Evolutionary conservation across 1,140 invertebrate species (phyloP), one percentile per base, ranked within the genome.

Genomic region (Metopolophium dirhodum): DNA sequence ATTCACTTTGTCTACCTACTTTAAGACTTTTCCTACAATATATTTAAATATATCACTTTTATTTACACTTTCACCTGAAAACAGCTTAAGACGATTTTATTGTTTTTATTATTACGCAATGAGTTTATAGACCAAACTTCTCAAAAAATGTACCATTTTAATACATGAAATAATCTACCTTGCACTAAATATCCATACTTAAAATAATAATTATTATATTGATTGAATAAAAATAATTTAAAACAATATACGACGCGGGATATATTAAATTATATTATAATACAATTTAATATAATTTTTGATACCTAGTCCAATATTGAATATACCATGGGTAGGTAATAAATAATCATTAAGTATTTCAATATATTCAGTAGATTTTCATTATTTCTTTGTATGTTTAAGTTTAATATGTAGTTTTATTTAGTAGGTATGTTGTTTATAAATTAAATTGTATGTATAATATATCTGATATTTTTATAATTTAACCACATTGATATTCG

Each of bases 1-100:
- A 35, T 37, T 51, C 35, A 57, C 20, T 89, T 57, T 89, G 51
- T 89, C 35, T 89, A 57, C 88, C 26, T 57, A 57, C 88, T 89
- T 89, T 57, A 89, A 89, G 88, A 41, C 35, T 37, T 54, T 7
- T 20, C 35, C 49, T 88, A 54, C 6, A 54, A 37, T 57, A 89
- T 35, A 37, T 89, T 89, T 57, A 57, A 89, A 89, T 89, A 57
- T 57, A 89, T 89, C 54, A 49, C 14, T 89, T 35, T 23, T 89
- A 57, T 41, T 89, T 54, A 37, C 22, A 57, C 51, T 54, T 11
- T 35, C 9, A 47, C 18, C 35, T 26, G 9, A 23, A 85, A 45
- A 57, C 9, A 23, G 88, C 22, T 89, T 89, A 57, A n/a, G 9
- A 18, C 4, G 26, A 7, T 89, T 37, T 51, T 89, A 88, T 49